Percentiles rank a stretch among this genome's conserved stretches.
Conservation (phyloP, 1,140 invertebrate species). For the Leguminivora glycinivorella region DNA sequence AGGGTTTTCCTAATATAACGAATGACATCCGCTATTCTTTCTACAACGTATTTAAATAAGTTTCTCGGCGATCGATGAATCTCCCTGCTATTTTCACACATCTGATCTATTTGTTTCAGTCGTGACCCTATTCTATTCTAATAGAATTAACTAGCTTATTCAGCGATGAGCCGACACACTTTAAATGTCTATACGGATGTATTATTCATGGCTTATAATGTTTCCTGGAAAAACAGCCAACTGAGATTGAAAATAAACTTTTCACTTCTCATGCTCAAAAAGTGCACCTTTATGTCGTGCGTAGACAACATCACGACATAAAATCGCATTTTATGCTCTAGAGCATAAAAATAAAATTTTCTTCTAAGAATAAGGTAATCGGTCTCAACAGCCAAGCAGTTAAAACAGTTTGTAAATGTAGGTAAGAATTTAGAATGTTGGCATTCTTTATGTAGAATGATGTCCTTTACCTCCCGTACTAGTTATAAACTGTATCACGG, state of each 20-base stretch:
- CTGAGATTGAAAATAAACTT: not conserved
- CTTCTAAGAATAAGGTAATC: too few species aligned
- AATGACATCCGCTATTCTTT: not conserved
- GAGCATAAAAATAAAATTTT: too few species aligned
- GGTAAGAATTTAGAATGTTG: too few species aligned
- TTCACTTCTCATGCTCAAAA: too few species aligned
- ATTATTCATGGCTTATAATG: not conserved
- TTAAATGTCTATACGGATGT: not conserved
- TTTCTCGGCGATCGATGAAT: not conserved
- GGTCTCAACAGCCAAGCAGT: too few species aligned
- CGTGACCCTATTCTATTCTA: not conserved
- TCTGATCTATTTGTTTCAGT: not conserved
- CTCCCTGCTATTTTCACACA: not conserved
- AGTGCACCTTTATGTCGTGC: too few species aligned
- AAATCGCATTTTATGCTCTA: too few species aligned
- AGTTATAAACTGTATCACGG: too few species aligned
- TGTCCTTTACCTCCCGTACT: too few species aligned
- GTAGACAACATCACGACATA: too few species aligned
- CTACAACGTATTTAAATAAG: not conserved
- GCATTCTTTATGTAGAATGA: too few species aligned
- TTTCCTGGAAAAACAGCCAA: not conserved
- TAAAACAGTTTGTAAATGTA: too few species aligned
- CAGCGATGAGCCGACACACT: not conserved
- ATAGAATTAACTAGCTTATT: not conserved
- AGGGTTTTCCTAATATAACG: not conserved